Conservation (phyloP, 2,888 invertebrate genomes). For the Herminia tarsipennalis region DNA sequence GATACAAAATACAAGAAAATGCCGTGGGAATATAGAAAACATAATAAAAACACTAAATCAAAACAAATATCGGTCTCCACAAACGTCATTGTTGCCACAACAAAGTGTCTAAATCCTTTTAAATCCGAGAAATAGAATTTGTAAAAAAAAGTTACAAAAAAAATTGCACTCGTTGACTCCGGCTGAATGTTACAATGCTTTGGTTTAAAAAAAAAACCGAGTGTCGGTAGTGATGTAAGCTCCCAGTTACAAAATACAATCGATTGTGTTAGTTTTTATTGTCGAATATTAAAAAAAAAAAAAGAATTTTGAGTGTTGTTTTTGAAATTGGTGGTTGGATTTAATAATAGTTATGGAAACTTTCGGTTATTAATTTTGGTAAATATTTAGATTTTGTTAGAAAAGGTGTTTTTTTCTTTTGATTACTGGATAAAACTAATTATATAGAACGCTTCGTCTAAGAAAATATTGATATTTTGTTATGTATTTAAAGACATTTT, state of each 20-base stretch:
- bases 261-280: slow-evolving; percentile 61
- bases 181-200: slow-evolving; percentile 71
- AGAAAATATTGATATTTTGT: too few species aligned
- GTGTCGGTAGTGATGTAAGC: slow-evolving; percentile 72
- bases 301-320: slow-evolving; percentile 56
- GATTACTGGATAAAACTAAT: too few species aligned
- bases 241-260: slow-evolving; percentile 77
- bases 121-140: slow-evolving; percentile 85
- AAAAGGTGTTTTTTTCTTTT: too few species aligned
- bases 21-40: slow-evolving; percentile 65
- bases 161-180: slow-evolving; percentile 80
- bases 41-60: slow-evolving; percentile 68
- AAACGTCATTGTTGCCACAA: slow-evolving; percentile 83
- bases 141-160: slow-evolving; percentile 58
- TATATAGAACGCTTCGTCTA: too few species aligned
- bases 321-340: slow-evolving; percentile 32
- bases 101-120: slow-evolving; percentile 84
- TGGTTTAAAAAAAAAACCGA: slow-evolving; percentile 58
- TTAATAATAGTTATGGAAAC: background rate
- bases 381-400: too few species aligned
- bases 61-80: slow-evolving; percentile 78
- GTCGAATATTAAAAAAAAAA: slow-evolving; percentile 49
- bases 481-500: too few species aligned
- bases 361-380: too few species aligned
- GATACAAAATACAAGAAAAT: slow-evolving; percentile 3